A percentile compares a stretch with the other conserved stretches of the same genome.
Conservation (phyloP, 2,888 invertebrate genomes). For the Psylliodes chrysocephalus region DNA sequence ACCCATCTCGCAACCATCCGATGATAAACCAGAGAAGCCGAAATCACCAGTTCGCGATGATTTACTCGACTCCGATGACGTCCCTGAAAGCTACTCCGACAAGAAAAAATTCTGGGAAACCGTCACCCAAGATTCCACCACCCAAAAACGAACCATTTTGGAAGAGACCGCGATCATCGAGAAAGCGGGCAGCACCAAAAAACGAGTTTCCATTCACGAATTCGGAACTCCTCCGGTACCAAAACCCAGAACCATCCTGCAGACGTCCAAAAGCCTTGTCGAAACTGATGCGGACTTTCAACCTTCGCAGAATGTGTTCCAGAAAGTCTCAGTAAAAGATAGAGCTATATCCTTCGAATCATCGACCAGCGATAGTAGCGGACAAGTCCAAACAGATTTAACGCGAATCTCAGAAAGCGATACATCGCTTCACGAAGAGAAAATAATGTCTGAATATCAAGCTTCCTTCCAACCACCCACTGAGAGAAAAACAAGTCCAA, state of each 20-base stretch:
- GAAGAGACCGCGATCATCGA: conserved; percentile 53
- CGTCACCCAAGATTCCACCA: conserved; percentile 56
- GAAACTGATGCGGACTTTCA: conserved; percentile 43
- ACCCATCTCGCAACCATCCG: conserved; percentile 42
- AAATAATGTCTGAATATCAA: conserved; percentile 60
- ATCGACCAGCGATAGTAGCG: conserved; percentile 44
- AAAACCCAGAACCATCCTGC: conserved; percentile 61
- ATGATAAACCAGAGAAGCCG: conserved; percentile 45
- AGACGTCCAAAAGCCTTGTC: conserved; percentile 51
- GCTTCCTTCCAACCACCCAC: conserved; percentile 58
- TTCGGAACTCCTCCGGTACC: conserved; percentile 61
- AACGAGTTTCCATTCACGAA: conserved; percentile 60
- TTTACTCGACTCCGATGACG: conserved; percentile 53
- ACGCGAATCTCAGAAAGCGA: conserved; percentile 44
- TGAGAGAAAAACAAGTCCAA: conserved; percentile 44
- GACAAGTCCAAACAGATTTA: conserved; percentile 41
- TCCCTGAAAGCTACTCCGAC: conserved; percentile 63
- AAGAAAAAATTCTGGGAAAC: conserved; percentile 68
- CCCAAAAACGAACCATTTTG: conserved; percentile 57
- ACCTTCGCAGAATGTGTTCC: conserved; percentile 28
- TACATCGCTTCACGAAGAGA: conserved; percentile 40
- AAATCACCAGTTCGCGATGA: conserved; percentile 58
- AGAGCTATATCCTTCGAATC: conserved; percentile 48
- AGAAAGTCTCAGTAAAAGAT: conserved; percentile 40
- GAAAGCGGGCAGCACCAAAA: conserved; percentile 51